Evolutionary conservation across 2,113 vertebrate genomes (phyloP).

Genomic region (Petaurus breviceps): DNA sequence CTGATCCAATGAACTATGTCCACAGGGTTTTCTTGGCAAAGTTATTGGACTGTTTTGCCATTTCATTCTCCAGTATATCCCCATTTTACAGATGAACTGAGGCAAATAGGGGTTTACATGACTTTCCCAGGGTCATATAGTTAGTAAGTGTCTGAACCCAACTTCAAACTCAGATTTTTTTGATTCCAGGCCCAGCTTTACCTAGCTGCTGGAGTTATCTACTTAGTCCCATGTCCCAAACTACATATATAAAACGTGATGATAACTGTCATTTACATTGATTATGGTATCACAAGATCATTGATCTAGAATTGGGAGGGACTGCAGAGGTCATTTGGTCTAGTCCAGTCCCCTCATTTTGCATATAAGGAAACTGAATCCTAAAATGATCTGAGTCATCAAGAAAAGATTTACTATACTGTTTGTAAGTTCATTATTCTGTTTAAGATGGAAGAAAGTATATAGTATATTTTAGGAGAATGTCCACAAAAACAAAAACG

Average conservation of each 20-base stretch:
- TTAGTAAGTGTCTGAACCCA: no score
- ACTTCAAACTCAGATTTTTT: not conserved
- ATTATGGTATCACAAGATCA: slow-evolving; percentile 5
- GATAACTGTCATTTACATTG: not conserved
- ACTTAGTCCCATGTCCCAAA: not conserved
- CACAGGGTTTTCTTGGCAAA: not conserved
- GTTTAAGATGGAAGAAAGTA: slow-evolving; percentile 45
- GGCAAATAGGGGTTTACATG: not conserved
- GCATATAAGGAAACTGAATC: not conserved
- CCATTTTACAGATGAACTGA: not conserved
- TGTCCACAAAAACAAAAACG: slow-evolving; percentile 31
- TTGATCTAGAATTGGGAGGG: not conserved
- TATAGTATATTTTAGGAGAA: not conserved
- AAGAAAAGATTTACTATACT: not conserved
- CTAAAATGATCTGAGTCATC: not conserved
- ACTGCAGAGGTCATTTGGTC: not conserved
- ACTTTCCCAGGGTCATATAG: not conserved
- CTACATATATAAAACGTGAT: not conserved
- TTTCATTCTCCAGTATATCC: not conserved
- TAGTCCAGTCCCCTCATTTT: not conserved
- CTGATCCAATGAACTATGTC: no score
- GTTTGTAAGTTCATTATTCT: not conserved
- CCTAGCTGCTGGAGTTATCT: not conserved
- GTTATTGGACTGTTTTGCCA: not conserved
- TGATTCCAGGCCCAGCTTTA: not conserved